Base-by-base conservation (phyloP, 2,888 invertebrate genomes). In the Melitaea athalia region DNA sequence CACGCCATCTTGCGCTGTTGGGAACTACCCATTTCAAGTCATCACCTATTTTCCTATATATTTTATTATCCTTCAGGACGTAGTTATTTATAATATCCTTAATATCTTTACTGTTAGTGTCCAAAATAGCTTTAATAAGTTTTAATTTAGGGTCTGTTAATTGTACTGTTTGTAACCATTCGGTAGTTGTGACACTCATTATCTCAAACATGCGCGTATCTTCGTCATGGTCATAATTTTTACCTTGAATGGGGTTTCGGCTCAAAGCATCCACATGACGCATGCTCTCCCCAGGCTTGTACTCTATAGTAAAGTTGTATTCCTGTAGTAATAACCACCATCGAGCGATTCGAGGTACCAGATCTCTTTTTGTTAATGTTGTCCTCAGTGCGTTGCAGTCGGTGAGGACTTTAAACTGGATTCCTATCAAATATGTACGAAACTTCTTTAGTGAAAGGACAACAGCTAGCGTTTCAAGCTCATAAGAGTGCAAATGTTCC, bases 231-330 rank as follows among this genome's bases (percentile, higher is more conserved):
- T 45, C 45, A 12, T 45, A 7, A 45, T 12, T 45, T 45, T 45
- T 12, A 45, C n/a, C n/a, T n/a, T n/a, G n/a, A n/a, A 45, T 45
- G 3, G 45, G 45, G 45, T 45, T 45, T 45, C 45, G 45, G 43
- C 60, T 60, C 0, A 75, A n/a, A 0, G 72, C 71, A 47, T 76
- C 76, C 0, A 73, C 74, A 43, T 77, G 75, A 7, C 55, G 43
- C 69, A 77, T 69, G 24, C 70, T 67, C 6, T n/a, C n/a, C n/a
- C n/a, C n/a, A n/a, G n/a, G n/a, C n/a, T n/a, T n/a, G n/a, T n/a
- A n/a, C n/a, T n/a, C n/a, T n/a, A n/a, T n/a, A n/a, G n/a, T n/a
- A n/a, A n/a, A n/a, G n/a, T n/a, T n/a, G n/a, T n/a, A n/a, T n/a
- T n/a, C n/a, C n/a, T n/a, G n/a, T n/a, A n/a, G n/a, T n/a, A n/a